These are phyloP conservation scores for Apodemia duryi DNA, from an alignment of 2,888 invertebrate species.

Conservation along the genomic window DNA sequence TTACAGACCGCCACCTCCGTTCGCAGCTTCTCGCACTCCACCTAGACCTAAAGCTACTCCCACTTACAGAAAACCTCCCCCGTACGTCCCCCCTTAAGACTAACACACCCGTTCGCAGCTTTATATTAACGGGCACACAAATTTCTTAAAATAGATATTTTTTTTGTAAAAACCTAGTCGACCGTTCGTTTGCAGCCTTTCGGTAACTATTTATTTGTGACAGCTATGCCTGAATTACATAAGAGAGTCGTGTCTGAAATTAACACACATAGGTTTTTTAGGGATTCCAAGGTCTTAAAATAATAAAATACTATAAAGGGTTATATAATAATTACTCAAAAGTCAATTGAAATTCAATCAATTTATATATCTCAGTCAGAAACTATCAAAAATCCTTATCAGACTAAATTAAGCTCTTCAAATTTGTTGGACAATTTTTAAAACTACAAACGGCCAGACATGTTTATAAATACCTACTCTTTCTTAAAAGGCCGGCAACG, in stretches of 20 bases:
- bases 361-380: too few relatives aligned
- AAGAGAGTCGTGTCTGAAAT: background rate
- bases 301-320: too few relatives aligned
- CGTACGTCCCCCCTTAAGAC: constrained; percentile 97
- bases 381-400: too few relatives aligned
- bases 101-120: constrained; percentile 11
- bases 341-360: too few relatives aligned
- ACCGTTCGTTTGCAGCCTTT: constrained; percentile 35
- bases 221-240: background rate
- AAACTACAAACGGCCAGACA: too few relatives aligned
- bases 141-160: constrained; percentile 32
- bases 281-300: too few relatives aligned
- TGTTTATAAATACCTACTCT: too few relatives aligned
- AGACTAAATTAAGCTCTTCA: too few relatives aligned
- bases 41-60: constrained; percentile 91
- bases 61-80: constrained; percentile 96
- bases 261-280: background rate
- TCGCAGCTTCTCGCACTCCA: constrained; percentile 86
- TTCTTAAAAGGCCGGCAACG: too few relatives aligned
- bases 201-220: constrained; percentile 29
- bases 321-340: too few relatives aligned
- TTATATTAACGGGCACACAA: constrained; percentile 33
- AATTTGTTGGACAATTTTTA: too few relatives aligned
- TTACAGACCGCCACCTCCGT: constrained; percentile 95
- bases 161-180: constrained; percentile 40